phyloP scores from a whole-genome alignment of 2,888 invertebrate genomes.

The Chymomyza fuscimana region DNA sequence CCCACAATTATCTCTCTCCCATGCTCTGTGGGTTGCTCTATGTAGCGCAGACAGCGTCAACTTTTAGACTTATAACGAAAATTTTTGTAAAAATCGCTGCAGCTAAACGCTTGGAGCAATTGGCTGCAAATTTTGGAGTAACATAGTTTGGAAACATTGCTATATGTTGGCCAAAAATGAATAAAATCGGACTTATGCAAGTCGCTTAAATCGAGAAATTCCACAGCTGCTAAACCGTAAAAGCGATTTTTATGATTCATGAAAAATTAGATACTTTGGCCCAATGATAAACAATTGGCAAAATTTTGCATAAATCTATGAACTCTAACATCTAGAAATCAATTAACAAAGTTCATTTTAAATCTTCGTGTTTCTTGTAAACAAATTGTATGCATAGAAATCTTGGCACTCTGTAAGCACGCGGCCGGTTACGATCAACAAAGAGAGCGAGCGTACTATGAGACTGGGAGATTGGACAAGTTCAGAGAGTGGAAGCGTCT shows the following conservation, averaged over 20 bases:
- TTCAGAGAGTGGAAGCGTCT: conserved; percentile 4
- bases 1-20: conserved; percentile 20
- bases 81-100: conserved; percentile 61
- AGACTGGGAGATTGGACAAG: too few relatives aligned
- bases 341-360: conserved; percentile 75
- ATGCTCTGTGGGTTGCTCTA: background rate
- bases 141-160: background rate
- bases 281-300: background rate
- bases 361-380: conserved; percentile 62
- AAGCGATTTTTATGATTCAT: conserved; percentile 68
- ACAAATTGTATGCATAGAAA: conserved; percentile 39
- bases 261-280: conserved; percentile 65
- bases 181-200: conserved; percentile 13
- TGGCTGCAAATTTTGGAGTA: conserved; percentile 36
- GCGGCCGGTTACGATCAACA: conserved; percentile 48
- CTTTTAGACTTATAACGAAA: conserved; percentile 45
- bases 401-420: conserved; percentile 32
- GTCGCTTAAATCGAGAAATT: conserved; percentile 41
- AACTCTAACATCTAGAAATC: conserved; percentile 52
- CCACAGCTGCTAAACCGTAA: conserved; percentile 22
- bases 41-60: background rate
- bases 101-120: conserved; percentile 38
- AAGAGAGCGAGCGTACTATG: background rate
- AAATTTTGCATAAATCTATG: conserved; percentile 32
- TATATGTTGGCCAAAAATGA: conserved; percentile 35